Evolutionary conservation across 64 coral and sea anemone genomes (phyloP), one percentile per base, ranked within the genome.

Genomic region (Exaiptasia diaphana): DNA sequence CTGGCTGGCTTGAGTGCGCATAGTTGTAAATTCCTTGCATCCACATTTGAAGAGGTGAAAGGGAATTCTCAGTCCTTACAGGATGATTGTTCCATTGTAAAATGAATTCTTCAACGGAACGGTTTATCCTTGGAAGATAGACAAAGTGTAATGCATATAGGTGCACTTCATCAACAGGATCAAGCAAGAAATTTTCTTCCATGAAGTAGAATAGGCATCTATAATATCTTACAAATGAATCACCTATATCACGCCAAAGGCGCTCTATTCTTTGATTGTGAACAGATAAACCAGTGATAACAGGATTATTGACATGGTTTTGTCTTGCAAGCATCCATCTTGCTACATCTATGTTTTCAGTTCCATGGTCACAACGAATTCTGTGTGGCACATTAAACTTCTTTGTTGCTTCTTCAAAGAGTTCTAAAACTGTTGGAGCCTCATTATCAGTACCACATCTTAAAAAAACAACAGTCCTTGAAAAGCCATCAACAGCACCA

Each of bases 251-350:
- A 45, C 39, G 75, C 64, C 77, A 80, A 45, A 80, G 75, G 20
- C 76, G 62, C 57, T 88, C 86, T 33, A 88, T 79, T 71, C 67
- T 79, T 49, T 88, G 75, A 62, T 88, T 88, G 52, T 88, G 67
- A 35, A 88, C 65, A 23, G 86, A 80, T 50, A 53, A 48, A 33
- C 85, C 85, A 8, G 64, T 68, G 27, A 77, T 79, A 12, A 88
- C 39, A 40, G 74, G 42, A 21, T 71, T 56, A 24, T 55, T 34
- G 40, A 38, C 62, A 54, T 46, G 58, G 12, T 49, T 53, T 39
- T 71, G 53, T 41, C 44, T 78, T 38, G 40, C 43, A 24, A 80
- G 31, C 85, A 88, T 88, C 42, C 49, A 69, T 26, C 74, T 78
- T 68, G 74, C 75, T 26, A 88, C 85, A 29, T 78, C 73, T 29